Evolutionary conservation across 2,888 invertebrate genomes (phyloP).

Genomic region (Seira ritae): DNA sequence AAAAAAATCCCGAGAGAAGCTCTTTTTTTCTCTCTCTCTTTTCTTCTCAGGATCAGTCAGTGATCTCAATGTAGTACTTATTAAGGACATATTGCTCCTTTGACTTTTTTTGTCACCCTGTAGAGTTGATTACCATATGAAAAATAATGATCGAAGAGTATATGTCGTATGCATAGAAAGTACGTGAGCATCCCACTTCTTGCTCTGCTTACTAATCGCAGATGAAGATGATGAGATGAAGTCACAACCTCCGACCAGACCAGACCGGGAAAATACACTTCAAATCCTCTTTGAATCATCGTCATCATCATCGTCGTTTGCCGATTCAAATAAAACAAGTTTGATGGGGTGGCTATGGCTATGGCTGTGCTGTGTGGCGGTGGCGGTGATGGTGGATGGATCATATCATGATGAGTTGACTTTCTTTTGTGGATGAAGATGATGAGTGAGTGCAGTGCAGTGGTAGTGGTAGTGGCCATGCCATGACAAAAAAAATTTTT

Average conservation of each 20-base stretch:
- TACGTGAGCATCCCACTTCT: neutral
- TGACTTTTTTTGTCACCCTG: constrained; percentile 34
- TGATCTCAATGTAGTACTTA: constrained; percentile 20
- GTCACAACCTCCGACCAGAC: neutral
- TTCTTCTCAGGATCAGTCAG: neutral
- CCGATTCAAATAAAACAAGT: neutral
- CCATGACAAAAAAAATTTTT: neutral
- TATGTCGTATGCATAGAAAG: neutral
- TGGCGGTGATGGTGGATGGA: neutral
- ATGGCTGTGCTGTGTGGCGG: too few relatives aligned
- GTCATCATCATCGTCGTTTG: neutral
- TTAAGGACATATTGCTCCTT: constrained; percentile 19
- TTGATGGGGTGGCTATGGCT: neutral
- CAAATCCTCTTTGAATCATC: neutral
- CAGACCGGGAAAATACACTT: neutral
- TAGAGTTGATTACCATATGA: constrained; percentile 21
- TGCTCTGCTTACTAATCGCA: constrained; percentile 16
- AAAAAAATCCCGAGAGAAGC: constrained; percentile 8
- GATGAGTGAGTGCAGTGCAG: too few relatives aligned
- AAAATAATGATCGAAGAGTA: constrained; percentile 13
- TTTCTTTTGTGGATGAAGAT: neutral
- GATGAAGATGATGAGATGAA: too few relatives aligned
- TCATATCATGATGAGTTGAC: neutral
- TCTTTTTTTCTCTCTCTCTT: neutral
- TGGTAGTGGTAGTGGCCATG: neutral